phyloP scores from a whole-genome alignment of 1,140 invertebrate genomes.

The Pseudachorutes palmiensis region DNA sequence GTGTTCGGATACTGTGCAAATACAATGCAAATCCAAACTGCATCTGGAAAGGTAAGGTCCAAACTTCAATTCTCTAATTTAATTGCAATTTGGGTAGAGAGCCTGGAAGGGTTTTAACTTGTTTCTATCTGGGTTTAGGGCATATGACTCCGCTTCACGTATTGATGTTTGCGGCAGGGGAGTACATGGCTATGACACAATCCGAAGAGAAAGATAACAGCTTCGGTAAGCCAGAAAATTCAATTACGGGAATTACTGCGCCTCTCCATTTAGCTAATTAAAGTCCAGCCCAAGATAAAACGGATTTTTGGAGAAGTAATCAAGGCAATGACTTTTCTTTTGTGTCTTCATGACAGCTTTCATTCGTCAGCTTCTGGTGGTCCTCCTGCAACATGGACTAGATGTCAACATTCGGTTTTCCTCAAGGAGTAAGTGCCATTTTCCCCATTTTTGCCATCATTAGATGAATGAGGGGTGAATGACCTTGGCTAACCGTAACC shows the following conservation, averaged over 20 bases:
- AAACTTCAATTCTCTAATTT: background rate
- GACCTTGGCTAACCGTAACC: too few species aligned
- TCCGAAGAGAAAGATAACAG: slow-evolving; percentile 49
- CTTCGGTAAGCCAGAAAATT: slow-evolving; percentile 31
- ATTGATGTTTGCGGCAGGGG: slow-evolving; percentile 52
- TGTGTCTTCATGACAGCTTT: too few species aligned
- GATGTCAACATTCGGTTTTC: slow-evolving; percentile 54
- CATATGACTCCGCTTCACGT: slow-evolving; percentile 62
- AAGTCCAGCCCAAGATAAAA: too few species aligned
- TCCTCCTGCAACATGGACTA: slow-evolving; percentile 59
- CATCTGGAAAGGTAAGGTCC: background rate
- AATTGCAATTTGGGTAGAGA: background rate
- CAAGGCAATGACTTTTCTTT: too few species aligned
- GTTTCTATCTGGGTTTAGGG: background rate
- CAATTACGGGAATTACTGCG: too few species aligned
- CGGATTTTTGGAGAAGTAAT: too few species aligned
- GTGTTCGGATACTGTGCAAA: slow-evolving; percentile 53
- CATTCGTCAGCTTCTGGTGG: slow-evolving; percentile 53
- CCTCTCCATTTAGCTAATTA: too few species aligned
- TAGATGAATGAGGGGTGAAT: too few species aligned
- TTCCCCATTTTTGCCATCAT: too few species aligned
- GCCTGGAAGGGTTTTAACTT: too few species aligned
- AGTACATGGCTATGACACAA: slow-evolving; percentile 59
- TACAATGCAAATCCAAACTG: slow-evolving; percentile 63
- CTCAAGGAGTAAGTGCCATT: slow-evolving; percentile 7